These are phyloP conservation scores for Pogonomyrmex californicus DNA, from an alignment of 1,140 invertebrate species.

Conservation along the genomic window DNA sequence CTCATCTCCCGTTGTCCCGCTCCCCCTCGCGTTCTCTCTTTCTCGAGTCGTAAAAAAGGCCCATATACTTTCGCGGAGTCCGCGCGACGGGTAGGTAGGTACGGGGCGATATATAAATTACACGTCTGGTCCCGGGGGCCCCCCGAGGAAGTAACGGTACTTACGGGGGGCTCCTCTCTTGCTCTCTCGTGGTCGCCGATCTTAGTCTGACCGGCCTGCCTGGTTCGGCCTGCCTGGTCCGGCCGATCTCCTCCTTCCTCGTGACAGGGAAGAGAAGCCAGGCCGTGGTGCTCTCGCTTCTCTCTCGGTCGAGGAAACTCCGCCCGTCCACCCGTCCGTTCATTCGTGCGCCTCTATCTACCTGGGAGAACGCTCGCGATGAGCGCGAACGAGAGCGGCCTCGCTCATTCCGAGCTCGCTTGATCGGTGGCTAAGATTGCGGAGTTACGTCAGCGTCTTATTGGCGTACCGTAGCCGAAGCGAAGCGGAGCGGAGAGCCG, in stretches of 20 bases:
- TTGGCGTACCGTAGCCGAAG: conserved; percentile 75
- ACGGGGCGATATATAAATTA: conserved; percentile 83
- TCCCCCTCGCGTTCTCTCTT: conserved; percentile 20
- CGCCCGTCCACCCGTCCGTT: conserved; percentile 39
- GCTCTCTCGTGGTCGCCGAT: conserved; percentile 61
- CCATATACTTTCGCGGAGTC: conserved; percentile 70
- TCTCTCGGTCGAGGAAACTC: conserved; percentile 63
- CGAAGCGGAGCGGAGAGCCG: conserved; percentile 68
- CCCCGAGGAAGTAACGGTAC: conserved; percentile 79
- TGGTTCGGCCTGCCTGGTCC: conserved; percentile 2
- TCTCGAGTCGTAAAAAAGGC: conserved; percentile 67
- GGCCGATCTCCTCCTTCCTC: conserved; percentile 46
- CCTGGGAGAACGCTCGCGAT: conserved; percentile 19
- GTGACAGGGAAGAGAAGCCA: conserved; percentile 72
- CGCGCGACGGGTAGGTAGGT: conserved; percentile 61
- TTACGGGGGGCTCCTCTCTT: conserved; percentile 42
- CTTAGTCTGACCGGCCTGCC: conserved; percentile 63
- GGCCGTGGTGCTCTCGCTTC: conserved; percentile 35
- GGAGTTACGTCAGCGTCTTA: conserved; percentile 84
- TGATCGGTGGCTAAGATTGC: conserved; percentile 82
- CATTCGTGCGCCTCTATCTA: conserved; percentile 41
- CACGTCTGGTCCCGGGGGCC: conserved; percentile 78
- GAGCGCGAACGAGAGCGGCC: conserved; percentile 21
- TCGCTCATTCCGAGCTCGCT: conserved; percentile 49
- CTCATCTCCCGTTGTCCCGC: background rate